phyloP scores from a whole-genome alignment of 2,888 invertebrate genomes.

The Stegophylla sp. region DNA sequence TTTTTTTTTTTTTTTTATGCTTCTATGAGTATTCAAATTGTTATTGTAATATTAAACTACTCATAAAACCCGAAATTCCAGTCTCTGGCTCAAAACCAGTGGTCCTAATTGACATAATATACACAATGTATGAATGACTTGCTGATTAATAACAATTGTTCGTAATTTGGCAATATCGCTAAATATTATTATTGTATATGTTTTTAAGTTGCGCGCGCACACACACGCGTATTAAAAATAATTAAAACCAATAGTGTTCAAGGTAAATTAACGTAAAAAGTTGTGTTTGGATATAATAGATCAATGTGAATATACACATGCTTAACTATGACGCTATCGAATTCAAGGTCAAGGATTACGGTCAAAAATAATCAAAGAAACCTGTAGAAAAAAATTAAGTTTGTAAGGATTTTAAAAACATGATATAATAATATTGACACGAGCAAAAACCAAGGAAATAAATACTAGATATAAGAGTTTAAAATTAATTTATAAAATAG shows the following conservation, averaged over 20 bases:
- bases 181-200: neutral
- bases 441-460: too few species aligned
- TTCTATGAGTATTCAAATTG: too few species aligned
- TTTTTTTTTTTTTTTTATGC: too few species aligned
- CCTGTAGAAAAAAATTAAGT: neutral
- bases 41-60: neutral
- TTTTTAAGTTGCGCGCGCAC: neutral
- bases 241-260: conserved; percentile 30
- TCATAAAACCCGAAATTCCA: neutral
- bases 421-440: too few species aligned
- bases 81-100: neutral
- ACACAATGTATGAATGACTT: neutral
- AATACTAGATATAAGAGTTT: too few species aligned
- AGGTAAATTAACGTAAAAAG: conserved; percentile 30
- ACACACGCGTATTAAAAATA: neutral
- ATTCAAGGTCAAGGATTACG: conserved; percentile 34
- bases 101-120: too few species aligned
- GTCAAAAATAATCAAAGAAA: conserved; percentile 7
- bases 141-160: neutral
- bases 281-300: conserved; percentile 16
- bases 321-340: neutral
- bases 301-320: conserved; percentile 12
- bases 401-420: neutral
- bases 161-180: neutral
- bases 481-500: too few species aligned